phyloP scores from a whole-genome alignment of 2,797 vertebrate species.

The Brotogeris chrysoptera region DNA sequence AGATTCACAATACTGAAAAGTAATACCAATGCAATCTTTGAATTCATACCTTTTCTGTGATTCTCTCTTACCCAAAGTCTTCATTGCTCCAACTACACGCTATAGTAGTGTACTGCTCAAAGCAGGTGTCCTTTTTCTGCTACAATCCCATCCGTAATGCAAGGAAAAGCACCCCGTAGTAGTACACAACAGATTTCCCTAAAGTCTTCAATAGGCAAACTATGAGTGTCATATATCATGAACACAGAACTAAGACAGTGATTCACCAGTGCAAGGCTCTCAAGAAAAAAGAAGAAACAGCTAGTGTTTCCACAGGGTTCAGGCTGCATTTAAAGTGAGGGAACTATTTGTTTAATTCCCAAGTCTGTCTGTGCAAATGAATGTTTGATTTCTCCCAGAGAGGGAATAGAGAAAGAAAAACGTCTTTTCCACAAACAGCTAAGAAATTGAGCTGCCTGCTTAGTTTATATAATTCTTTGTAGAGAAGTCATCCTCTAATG shows the following conservation, averaged over 20 bases:
- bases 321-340: background rate
- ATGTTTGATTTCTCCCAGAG: background rate
- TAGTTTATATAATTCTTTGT: constrained; percentile 13
- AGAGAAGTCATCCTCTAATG: constrained; percentile 21
- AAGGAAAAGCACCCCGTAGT: background rate
- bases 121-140: background rate
- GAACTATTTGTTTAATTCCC: background rate
- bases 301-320: background rate
- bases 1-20: background rate
- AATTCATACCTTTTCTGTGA: background rate
- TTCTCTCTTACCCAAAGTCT: background rate
- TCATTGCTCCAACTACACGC: background rate
- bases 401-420: constrained; percentile 3
- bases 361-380: constrained; percentile 4
- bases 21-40: fast-evolving
- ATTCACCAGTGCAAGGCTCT: background rate
- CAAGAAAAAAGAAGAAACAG: background rate
- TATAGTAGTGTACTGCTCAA: background rate
- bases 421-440: background rate
- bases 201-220: background rate
- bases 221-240: background rate
- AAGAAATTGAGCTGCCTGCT: background rate
- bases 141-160: background rate
- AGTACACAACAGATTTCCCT: background rate
- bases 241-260: background rate